A percentile compares a stretch with the other conserved stretches of the same genome.
Conservation (phyloP, 1,140 invertebrate genomes). For the Formica exsecta region DNA sequence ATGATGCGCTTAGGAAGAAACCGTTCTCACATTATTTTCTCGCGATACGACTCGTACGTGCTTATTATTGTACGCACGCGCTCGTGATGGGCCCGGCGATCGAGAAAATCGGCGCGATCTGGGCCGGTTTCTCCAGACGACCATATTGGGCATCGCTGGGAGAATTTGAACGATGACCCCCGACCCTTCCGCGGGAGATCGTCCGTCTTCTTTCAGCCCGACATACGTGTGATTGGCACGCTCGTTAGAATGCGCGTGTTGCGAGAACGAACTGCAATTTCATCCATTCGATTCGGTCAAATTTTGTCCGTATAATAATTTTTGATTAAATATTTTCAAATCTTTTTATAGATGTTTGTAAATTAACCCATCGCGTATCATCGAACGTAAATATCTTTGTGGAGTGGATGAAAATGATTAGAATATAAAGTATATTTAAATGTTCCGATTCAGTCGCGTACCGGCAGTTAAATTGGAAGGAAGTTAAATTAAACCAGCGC, state of each 20-base stretch:
- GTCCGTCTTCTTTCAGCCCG: slow-evolving; percentile 50
- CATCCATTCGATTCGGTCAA: slow-evolving; percentile 21
- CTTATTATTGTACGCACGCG: slow-evolving; percentile 68
- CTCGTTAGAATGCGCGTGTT: slow-evolving; percentile 54
- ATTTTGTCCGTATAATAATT: background rate
- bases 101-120: slow-evolving; percentile 70
- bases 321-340: slow-evolving; percentile 13
- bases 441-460: slow-evolving; percentile 29
- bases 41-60: slow-evolving; percentile 64
- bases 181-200: slow-evolving; percentile 49
- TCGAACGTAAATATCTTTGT: background rate
- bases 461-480: slow-evolving; percentile 52
- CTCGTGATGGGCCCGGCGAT: slow-evolving; percentile 49
- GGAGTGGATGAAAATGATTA: background rate
- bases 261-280: slow-evolving; percentile 34
- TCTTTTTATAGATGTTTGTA: background rate
- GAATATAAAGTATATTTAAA: slow-evolving; percentile 24
- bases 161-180: slow-evolving; percentile 55
- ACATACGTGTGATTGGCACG: slow-evolving; percentile 54
- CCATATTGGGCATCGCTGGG: slow-evolving; percentile 48
- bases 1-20: slow-evolving; percentile 73
- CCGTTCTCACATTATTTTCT: slow-evolving; percentile 79
- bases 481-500: slow-evolving; percentile 55
- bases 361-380: background rate
- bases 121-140: slow-evolving; percentile 41